A percentile compares a stretch with the other conserved stretches of the same genome.
These are phyloP conservation scores for Drosophila stalkeri DNA, from an alignment of 2,888 invertebrate genomes.

Conservation along the genomic window DNA sequence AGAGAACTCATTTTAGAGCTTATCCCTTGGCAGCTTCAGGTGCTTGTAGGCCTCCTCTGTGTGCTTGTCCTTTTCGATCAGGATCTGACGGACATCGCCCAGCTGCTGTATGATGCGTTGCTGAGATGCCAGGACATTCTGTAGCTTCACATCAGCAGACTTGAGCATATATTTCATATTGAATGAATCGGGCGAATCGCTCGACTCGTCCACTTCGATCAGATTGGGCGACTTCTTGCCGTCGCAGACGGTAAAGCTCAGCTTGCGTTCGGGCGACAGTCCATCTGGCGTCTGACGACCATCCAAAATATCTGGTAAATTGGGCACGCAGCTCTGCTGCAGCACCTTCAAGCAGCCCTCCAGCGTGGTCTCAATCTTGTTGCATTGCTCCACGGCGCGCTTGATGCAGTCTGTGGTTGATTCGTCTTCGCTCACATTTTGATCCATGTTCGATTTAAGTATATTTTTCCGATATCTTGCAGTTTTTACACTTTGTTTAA, in stretches of 20 bases:
- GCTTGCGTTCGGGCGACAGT: not conserved
- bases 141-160: slow-evolving; percentile 7
- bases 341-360: slow-evolving; percentile 17
- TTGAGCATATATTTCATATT: not conserved
- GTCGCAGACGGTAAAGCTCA: slow-evolving; percentile 32
- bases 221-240: slow-evolving; percentile 29
- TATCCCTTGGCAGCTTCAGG: not conserved
- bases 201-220: not conserved
- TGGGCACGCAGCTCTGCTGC: slow-evolving; percentile 13
- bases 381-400: slow-evolving; percentile 29
- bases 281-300: not conserved
- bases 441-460: not conserved
- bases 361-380: slow-evolving; percentile 28
- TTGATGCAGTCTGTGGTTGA: not conserved
- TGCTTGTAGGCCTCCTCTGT: not conserved
- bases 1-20: too few relatives aligned
- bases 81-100: not conserved
- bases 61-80: slow-evolving; percentile 1
- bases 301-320: not conserved
- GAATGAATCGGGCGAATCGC: too few relatives aligned
- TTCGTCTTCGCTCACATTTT: not conserved
- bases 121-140: slow-evolving; percentile 42
- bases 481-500: not conserved
- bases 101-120: slow-evolving; percentile 5
- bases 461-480: not conserved